These are phyloP conservation scores for Caenorhabditis latens DNA, from an alignment of 1,140 invertebrate genomes.

Conservation along the genomic window DNA sequence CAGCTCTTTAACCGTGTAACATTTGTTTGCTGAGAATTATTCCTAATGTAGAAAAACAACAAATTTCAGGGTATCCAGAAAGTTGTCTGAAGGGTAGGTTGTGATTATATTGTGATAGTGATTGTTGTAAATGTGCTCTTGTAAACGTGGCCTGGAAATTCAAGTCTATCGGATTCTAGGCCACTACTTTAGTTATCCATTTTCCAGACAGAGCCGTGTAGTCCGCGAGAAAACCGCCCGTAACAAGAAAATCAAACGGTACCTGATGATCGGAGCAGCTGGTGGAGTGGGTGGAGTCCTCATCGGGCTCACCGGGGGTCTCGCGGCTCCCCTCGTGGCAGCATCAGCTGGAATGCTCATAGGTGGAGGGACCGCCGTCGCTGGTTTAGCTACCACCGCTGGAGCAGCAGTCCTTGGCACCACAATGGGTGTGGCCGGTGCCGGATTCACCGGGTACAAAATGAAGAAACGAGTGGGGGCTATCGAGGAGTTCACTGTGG, in stretches of 20 bases:
- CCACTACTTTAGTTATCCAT: background rate
- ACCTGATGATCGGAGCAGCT: constrained; percentile 79
- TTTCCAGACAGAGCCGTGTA: constrained; percentile 76
- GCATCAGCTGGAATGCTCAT: constrained; percentile 78
- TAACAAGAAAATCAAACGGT: constrained; percentile 79
- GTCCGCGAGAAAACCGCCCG: constrained; percentile 77
- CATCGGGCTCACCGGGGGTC: constrained; percentile 80
- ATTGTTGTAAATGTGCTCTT: background rate
- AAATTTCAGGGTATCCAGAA: constrained; percentile 19
- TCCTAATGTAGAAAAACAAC: constrained; percentile 26
- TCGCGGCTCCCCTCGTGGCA: constrained; percentile 80
- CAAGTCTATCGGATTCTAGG: background rate
- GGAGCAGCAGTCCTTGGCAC: constrained; percentile 79
- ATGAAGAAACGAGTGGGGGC: constrained; percentile 80
- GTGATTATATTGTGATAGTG: constrained; percentile 21
- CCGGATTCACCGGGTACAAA: constrained; percentile 79
- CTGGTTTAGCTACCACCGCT: constrained; percentile 76
- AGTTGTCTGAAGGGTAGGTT: constrained; percentile 62
- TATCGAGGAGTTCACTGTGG: constrained; percentile 80
- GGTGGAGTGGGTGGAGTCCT: constrained; percentile 79
- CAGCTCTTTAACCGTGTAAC: too few species aligned
- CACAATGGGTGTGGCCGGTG: constrained; percentile 80
- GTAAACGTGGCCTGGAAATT: background rate
- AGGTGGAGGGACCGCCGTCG: constrained; percentile 76
- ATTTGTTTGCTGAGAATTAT: too few species aligned